phyloP scores from a whole-genome alignment of 1,140 invertebrate genomes.

The Hyles vespertilio region DNA sequence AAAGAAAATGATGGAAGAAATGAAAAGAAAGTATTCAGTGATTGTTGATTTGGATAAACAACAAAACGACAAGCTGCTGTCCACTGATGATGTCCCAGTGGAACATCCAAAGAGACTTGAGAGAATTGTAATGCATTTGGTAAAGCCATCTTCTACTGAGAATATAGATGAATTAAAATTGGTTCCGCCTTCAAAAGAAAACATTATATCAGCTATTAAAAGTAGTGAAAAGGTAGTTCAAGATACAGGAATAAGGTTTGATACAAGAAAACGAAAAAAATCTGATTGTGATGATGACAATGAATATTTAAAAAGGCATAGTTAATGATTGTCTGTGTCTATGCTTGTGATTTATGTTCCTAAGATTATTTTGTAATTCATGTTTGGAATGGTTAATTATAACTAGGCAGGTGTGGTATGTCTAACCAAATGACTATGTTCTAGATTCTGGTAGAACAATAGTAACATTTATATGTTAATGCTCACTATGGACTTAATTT shows the following conservation, averaged over 20 bases:
- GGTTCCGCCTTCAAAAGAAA: constrained; percentile 64
- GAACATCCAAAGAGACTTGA: constrained; percentile 83
- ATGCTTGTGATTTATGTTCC: constrained; percentile 29
- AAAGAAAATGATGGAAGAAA: constrained; percentile 80
- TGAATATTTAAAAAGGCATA: constrained; percentile 58
- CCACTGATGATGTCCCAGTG: constrained; percentile 71
- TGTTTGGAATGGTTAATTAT: too few relatives aligned
- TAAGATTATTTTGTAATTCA: constrained; percentile 12
- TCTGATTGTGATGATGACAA: constrained; percentile 36
- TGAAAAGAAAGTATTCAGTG: constrained; percentile 85
- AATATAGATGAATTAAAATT: constrained; percentile 46
- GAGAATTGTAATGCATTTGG: constrained; percentile 81
- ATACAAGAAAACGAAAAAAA: constrained; percentile 62
- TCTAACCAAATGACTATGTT: too few relatives aligned
- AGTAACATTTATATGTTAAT: too few relatives aligned
- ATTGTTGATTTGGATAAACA: constrained; percentile 76
- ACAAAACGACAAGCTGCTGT: constrained; percentile 34
- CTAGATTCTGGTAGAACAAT: too few relatives aligned
- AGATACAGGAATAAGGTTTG: constrained; percentile 61
- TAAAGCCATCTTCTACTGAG: constrained; percentile 77
- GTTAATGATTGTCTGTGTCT: constrained; percentile 24
- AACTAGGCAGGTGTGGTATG: too few relatives aligned
- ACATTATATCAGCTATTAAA: constrained; percentile 65
- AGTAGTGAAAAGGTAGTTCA: constrained; percentile 65
- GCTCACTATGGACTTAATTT: too few relatives aligned